Conservation (phyloP, 2,888 invertebrate genomes). For the Molorchus minor region DNA sequence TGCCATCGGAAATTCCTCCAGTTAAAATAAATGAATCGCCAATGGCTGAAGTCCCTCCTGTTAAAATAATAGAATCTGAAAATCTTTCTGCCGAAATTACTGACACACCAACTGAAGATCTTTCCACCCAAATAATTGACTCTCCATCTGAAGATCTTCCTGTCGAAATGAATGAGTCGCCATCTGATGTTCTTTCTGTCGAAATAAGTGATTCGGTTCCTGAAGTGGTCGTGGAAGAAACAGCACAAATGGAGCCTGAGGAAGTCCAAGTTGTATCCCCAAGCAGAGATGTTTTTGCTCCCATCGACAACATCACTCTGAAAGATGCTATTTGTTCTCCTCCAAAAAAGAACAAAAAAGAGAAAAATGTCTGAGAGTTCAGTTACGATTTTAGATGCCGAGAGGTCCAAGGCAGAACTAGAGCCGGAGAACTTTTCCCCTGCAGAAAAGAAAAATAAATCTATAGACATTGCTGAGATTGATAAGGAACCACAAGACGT, state of each 20-base stretch:
- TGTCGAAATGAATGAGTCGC: too few species aligned
- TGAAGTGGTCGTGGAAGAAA: not conserved
- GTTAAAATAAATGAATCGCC: too few species aligned
- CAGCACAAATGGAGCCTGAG: not conserved
- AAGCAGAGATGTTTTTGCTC: constrained; percentile 20
- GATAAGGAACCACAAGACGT: not conserved
- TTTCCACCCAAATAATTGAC: too few species aligned
- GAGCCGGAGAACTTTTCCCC: not conserved
- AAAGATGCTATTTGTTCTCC: constrained; percentile 31
- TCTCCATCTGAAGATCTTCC: too few species aligned
- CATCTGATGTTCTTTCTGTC: too few species aligned
- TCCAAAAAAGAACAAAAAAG: constrained; percentile 31
- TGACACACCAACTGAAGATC: too few species aligned
- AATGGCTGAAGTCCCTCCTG: too few species aligned
- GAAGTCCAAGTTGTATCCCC: not conserved
- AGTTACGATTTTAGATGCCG: not conserved
- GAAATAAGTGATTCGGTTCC: too few species aligned
- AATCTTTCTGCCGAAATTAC: too few species aligned
- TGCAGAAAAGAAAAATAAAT: constrained; percentile 8
- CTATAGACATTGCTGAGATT: not conserved
- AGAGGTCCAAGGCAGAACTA: not conserved
- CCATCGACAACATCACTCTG: constrained; percentile 26
- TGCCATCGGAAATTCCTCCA: too few species aligned
- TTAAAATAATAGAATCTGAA: too few species aligned
- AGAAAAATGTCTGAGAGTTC: constrained; percentile 18